Percentiles rank a stretch among this genome's conserved stretches.
These are phyloP conservation scores for Teinopalpus imperialis DNA, from an alignment of 2,888 invertebrate genomes.

Conservation along the genomic window DNA sequence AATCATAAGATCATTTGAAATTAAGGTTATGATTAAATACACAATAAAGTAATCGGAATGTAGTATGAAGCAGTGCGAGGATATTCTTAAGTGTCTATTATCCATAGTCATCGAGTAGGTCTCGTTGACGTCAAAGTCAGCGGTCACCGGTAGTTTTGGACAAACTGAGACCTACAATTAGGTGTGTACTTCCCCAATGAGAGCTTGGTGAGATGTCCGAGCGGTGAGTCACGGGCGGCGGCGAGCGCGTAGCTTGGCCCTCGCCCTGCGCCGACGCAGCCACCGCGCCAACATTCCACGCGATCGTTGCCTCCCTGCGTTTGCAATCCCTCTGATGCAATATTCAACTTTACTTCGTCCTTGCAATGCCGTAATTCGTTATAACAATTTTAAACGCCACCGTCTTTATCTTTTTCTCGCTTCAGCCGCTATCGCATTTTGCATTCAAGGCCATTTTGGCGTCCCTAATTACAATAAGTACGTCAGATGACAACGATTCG, in stretches of 20 bases:
- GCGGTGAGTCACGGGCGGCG: constrained; percentile 58
- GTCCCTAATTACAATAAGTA: constrained; percentile 64
- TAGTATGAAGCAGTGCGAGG: constrained; percentile 2
- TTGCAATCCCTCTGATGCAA: constrained; percentile 76
- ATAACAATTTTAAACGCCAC: constrained; percentile 72
- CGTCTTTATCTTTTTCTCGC: constrained; percentile 69
- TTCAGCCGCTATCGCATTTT: constrained; percentile 53
- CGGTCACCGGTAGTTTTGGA: constrained; percentile 44
- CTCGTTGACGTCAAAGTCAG: constrained; percentile 52
- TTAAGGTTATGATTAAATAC: constrained; percentile 7
- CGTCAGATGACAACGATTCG: constrained; percentile 49
- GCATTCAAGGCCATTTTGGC: constrained; percentile 66
- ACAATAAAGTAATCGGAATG: neutral
- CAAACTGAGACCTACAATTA: constrained; percentile 49
- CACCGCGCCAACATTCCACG: constrained; percentile 69
- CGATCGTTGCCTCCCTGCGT: constrained; percentile 73
- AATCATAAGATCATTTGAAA: constrained; percentile 7
- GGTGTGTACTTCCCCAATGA: constrained; percentile 66
- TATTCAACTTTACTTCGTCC: constrained; percentile 81
- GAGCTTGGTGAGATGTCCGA: constrained; percentile 45
- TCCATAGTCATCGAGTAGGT: constrained; percentile 10
- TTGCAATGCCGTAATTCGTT: constrained; percentile 82
- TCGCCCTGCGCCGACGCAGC: constrained; percentile 38
- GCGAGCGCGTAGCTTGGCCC: constrained; percentile 42
- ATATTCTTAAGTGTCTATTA: constrained; percentile 15